A percentile compares a stretch with the other conserved stretches of the same genome.
phyloP scores from a whole-genome alignment of 2,888 invertebrate genomes.

The Drepana falcataria region DNA sequence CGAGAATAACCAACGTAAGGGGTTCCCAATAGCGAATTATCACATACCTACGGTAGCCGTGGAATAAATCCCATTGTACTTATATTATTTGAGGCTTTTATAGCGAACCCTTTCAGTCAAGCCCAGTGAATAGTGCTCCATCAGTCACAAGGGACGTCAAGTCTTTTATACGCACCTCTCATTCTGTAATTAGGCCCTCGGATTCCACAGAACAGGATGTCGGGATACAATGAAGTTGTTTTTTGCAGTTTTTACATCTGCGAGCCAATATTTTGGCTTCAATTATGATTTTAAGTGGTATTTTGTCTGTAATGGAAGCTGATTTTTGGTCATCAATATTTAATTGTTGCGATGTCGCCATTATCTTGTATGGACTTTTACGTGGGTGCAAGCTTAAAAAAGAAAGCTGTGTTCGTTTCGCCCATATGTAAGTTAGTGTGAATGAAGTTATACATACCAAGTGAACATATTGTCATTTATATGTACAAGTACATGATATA shows the following conservation, averaged over 20 bases:
- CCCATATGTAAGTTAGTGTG: no score
- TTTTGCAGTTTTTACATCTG: slow-evolving; percentile 32
- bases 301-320: background rate
- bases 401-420: background rate
- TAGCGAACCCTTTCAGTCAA: slow-evolving; percentile 62
- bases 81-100: slow-evolving; percentile 38
- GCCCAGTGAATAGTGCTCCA: slow-evolving; percentile 59
- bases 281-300: background rate
- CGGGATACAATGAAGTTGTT: slow-evolving; percentile 31
- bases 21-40: slow-evolving; percentile 30
- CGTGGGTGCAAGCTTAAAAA: background rate
- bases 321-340: background rate
- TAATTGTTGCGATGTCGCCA: background rate
- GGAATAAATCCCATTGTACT: slow-evolving; percentile 47
- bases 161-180: slow-evolving; percentile 51
- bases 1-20: slow-evolving; percentile 4
- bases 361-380: background rate
- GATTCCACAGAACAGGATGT: slow-evolving; percentile 58
- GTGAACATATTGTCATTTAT: background rate
- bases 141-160: slow-evolving; percentile 50
- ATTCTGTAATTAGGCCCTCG: slow-evolving; percentile 63
- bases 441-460: no score
- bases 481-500: background rate
- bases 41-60: slow-evolving; percentile 33
- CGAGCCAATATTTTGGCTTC: slow-evolving; percentile 1